Percentiles rank a stretch among this genome's conserved stretches.
Conservation (phyloP, 1,140 invertebrate genomes). For the Cotesia typhae region DNA sequence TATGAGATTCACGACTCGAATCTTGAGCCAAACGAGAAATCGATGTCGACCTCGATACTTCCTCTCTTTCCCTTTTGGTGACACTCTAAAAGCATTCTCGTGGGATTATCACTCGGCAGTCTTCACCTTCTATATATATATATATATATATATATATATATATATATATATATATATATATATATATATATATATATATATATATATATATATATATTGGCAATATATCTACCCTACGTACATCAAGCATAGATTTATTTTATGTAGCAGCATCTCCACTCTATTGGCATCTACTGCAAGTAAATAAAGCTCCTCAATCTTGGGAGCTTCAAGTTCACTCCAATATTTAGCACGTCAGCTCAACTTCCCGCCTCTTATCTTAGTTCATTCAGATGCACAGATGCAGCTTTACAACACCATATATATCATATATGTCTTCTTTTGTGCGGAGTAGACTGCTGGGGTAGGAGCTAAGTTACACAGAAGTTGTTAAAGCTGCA, state of each 20-base stretch:
- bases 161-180: too few relatives aligned
- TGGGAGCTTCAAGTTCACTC: not conserved
- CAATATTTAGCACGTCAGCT: slow-evolving; percentile 8
- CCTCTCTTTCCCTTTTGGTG: slow-evolving; percentile 2
- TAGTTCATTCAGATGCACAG: not conserved
- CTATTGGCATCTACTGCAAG: slow-evolving; percentile 1
- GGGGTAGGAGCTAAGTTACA: not conserved
- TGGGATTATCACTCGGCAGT: slow-evolving; percentile 23
- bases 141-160: too few relatives aligned
- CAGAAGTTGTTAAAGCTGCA: slow-evolving; percentile 13
- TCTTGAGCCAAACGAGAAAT: slow-evolving; percentile 26
- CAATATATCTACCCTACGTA: too few relatives aligned
- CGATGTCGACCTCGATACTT: slow-evolving; percentile 31
- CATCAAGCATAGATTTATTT: slow-evolving; percentile 4
- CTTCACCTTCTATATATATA: not conserved
- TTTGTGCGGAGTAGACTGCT: not conserved
- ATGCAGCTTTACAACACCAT: not conserved
- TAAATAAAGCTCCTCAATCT: slow-evolving; percentile 2
- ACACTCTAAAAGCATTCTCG: slow-evolving; percentile 22
- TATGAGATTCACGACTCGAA: slow-evolving; percentile 18
- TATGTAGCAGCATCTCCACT: slow-evolving; percentile 8
- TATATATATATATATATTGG: not conserved
- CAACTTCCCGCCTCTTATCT: too few relatives aligned
- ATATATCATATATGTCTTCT: not conserved
- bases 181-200: too few relatives aligned